phyloP scores from a whole-genome alignment of 1,140 invertebrate species.

The Gonioctena quinquepunctata region DNA sequence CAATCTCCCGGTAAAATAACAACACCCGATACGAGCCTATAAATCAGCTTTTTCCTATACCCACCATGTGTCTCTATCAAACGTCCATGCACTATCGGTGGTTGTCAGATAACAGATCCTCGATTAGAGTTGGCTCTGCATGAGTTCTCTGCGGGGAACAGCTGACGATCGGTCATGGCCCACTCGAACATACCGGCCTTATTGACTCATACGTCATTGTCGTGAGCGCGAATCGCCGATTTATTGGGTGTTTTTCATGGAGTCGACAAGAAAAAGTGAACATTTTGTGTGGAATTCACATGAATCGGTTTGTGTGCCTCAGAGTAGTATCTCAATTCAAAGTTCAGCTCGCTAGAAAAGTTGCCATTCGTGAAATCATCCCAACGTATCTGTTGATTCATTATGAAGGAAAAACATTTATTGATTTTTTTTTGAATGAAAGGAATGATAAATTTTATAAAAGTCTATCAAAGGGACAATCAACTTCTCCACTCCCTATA shows the following conservation, averaged over 20 bases:
- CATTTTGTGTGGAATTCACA: too few relatives aligned
- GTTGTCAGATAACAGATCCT: constrained; percentile 49
- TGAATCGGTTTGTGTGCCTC: too few relatives aligned
- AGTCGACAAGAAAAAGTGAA: neutral
- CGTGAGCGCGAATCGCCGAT: constrained; percentile 27
- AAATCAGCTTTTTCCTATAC: constrained; percentile 29
- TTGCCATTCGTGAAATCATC: too few relatives aligned
- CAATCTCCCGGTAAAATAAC: constrained; percentile 4
- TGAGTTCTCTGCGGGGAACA: constrained; percentile 45
- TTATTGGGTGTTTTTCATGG: constrained; percentile 38
- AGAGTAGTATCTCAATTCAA: too few relatives aligned
- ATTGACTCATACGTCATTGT: constrained; percentile 50
- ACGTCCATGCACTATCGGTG: constrained; percentile 27
- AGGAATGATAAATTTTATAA: too few relatives aligned
- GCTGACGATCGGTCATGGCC: constrained; percentile 51
- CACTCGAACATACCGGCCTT: constrained; percentile 48
- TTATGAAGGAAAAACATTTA: too few relatives aligned
- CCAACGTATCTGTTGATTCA: too few relatives aligned
- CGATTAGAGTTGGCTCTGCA: constrained; percentile 48
- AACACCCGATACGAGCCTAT: constrained; percentile 15
- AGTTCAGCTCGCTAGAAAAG: too few relatives aligned
- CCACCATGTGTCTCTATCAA: constrained; percentile 42
- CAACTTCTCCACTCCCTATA: too few relatives aligned
- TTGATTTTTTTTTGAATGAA: too few relatives aligned
- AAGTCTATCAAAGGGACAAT: too few relatives aligned